phyloP scores from a whole-genome alignment of 2,113 vertebrate species.

The Haemorhous mexicanus region DNA sequence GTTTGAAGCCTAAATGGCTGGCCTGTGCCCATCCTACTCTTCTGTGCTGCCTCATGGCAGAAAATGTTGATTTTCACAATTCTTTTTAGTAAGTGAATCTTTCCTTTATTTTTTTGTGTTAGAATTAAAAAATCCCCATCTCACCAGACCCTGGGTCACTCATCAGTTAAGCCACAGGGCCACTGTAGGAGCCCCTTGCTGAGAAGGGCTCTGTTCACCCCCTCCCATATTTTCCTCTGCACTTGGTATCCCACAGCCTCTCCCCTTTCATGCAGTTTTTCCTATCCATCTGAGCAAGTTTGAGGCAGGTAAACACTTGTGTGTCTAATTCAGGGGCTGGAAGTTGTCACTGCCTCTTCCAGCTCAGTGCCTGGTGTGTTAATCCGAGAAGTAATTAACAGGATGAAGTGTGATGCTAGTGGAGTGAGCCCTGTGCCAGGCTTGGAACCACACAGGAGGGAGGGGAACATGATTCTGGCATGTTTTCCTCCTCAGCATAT shows the following conservation, averaged over 20 bases:
- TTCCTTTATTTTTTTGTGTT: not conserved
- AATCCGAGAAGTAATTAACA: not conserved
- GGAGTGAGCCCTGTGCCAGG: not conserved
- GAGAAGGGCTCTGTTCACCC: not conserved
- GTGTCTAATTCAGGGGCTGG: not conserved
- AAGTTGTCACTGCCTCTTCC: not conserved
- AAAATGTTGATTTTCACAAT: not conserved
- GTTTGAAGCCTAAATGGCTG: not conserved
- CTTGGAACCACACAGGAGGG: not conserved
- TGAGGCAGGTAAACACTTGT: not conserved
- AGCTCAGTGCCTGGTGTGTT: not conserved
- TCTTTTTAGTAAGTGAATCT: not conserved
- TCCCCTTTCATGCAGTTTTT: not conserved
- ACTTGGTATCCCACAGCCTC: not conserved
- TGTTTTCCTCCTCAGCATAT: not conserved
- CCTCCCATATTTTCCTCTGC: not conserved
- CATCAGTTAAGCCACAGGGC: too few relatives aligned
- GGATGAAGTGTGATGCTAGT: not conserved
- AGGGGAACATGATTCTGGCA: not conserved
- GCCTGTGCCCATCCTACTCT: not conserved
- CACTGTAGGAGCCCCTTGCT: too few relatives aligned
- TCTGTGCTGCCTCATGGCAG: fast-evolving
- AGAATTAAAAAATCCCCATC: not conserved
- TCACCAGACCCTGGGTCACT: not conserved
- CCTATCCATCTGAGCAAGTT: not conserved